A percentile compares a stretch with the other conserved stretches of the same genome.
These are phyloP conservation scores for Pipa parva DNA, from an alignment of 2,113 vertebrate species.

Conservation along the genomic window DNA sequence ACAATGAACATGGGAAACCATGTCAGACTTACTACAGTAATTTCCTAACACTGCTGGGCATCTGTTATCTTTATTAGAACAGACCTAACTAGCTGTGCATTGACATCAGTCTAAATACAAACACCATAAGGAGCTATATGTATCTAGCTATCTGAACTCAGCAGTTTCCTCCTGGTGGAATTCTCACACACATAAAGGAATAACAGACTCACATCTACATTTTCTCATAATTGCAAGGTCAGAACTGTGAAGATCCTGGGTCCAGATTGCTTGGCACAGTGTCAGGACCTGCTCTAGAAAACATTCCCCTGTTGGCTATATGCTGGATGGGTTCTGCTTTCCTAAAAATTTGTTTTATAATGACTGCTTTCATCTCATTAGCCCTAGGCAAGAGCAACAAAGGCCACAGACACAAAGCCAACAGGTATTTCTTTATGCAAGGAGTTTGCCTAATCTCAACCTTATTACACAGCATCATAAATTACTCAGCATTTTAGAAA, in stretches of 20 bases:
- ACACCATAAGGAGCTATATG: not conserved
- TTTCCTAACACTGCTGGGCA: no score
- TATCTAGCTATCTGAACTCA: not conserved
- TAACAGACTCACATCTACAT: constrained; percentile 27
- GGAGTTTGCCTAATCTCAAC: constrained; percentile 9
- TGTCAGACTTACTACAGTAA: no score
- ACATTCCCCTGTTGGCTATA: constrained; percentile 29
- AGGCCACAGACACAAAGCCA: constrained; percentile 25
- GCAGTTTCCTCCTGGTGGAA: constrained; percentile 19
- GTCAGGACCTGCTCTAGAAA: constrained; percentile 35
- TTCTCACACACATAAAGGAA: constrained; percentile 22
- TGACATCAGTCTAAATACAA: no score
- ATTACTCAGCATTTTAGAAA: no score
- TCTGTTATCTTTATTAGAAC: no score
- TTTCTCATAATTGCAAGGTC: constrained; percentile 38
- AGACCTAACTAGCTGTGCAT: no score
- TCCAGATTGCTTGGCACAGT: constrained; percentile 27
- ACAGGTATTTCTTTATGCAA: constrained; percentile 33
- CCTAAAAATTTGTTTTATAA: constrained; percentile 5
- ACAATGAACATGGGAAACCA: no score
- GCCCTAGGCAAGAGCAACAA: constrained; percentile 26
- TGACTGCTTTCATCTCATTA: constrained; percentile 32
- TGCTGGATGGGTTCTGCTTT: constrained; percentile 17
- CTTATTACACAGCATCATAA: not conserved
- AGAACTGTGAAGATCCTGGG: constrained; percentile 17